Percentiles rank a stretch among this genome's conserved stretches.
Evolutionary conservation across 2,113 vertebrate species (phyloP).

Genomic region (Macaca nemestrina): DNA sequence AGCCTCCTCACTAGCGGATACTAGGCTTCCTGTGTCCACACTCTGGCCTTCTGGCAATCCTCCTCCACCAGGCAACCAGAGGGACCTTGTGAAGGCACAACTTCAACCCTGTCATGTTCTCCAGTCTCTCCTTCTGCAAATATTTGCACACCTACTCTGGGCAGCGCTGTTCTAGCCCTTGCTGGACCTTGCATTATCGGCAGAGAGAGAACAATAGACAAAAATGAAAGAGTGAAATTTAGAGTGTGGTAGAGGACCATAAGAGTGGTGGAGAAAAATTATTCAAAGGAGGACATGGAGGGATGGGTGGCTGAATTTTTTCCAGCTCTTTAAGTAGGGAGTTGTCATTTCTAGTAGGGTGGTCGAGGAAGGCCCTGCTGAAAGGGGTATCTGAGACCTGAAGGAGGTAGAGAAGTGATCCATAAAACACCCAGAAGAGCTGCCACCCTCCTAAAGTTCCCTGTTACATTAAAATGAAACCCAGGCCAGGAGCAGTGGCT

Average conservation of each 20-base stretch:
- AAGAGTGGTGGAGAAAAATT: not conserved
- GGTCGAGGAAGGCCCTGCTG: not conserved
- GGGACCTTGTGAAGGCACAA: not conserved
- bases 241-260: no score
- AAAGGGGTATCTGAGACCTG: not conserved
- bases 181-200: not conserved
- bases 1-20: not conserved
- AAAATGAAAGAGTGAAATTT: not conserved
- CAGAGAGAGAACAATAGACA: not conserved
- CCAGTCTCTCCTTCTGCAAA: not conserved
- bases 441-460: not conserved
- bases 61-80: not conserved
- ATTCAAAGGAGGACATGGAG: no score
- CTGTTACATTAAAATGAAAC: no score
- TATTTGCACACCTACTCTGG: not conserved
- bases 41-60: not conserved
- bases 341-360: not conserved
- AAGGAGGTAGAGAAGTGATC: not conserved
- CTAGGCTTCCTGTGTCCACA: not conserved
- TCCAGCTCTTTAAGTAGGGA: not conserved
- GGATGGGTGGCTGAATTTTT: not conserved
- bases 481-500: no score
- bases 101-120: not conserved
- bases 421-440: rapidly evolving
- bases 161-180: not conserved